These are phyloP conservation scores for Lepidurus apus DNA, from an alignment of 1,140 invertebrate species.

Conservation along the genomic window DNA sequence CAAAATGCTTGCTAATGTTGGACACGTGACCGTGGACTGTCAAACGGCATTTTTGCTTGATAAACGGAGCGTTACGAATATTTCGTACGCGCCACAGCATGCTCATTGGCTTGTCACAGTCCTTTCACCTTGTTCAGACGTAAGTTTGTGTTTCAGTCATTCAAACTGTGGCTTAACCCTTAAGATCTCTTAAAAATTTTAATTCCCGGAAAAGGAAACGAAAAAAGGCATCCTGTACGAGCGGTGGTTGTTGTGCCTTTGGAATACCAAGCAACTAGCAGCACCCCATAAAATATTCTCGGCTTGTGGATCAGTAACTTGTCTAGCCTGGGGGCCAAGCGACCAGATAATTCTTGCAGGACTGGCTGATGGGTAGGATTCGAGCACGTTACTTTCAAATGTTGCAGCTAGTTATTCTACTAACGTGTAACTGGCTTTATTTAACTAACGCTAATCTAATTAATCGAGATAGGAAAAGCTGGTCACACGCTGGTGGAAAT, in stretches of 20 bases:
- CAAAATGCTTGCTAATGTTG: background rate
- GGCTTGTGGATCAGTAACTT: background rate
- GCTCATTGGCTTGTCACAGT: slow-evolving; percentile 7
- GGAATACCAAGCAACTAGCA: background rate
- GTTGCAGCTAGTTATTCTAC: no score
- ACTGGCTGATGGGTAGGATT: background rate
- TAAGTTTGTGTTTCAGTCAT: background rate
- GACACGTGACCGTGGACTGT: background rate
- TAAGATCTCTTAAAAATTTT: no score
- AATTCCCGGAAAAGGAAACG: background rate
- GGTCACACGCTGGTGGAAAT: no score
- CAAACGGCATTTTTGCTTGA: background rate
- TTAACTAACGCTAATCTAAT: no score
- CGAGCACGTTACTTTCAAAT: background rate
- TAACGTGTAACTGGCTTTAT: no score
- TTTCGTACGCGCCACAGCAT: background rate
- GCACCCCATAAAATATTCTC: background rate
- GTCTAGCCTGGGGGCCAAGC: background rate
- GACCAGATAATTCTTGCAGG: background rate
- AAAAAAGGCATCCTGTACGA: background rate
- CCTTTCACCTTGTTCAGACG: background rate
- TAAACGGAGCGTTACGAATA: background rate
- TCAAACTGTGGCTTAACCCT: no score
- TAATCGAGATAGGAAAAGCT: no score
- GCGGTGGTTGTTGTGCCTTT: background rate